Evolutionary conservation across 2,888 invertebrate genomes (phyloP).

Genomic region (Nomada lathburiana): DNA sequence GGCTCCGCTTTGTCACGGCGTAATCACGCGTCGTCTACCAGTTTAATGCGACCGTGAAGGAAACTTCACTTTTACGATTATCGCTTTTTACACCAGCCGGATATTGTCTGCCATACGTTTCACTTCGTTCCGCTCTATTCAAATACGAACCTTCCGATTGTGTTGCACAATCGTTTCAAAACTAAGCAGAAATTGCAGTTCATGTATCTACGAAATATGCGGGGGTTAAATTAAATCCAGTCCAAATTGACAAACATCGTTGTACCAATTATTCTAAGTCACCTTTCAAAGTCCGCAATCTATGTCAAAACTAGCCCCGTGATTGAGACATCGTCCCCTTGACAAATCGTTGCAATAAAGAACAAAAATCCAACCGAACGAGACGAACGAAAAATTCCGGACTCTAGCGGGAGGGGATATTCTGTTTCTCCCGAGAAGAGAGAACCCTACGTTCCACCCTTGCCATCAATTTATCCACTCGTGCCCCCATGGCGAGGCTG

Average conservation of each 20-base stretch:
- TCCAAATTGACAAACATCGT: no score
- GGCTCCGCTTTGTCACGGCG: neutral
- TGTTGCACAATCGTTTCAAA: no score
- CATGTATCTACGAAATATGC: no score
- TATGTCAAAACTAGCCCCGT: no score
- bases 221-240: no score
- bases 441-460: neutral
- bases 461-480: constrained; percentile 30
- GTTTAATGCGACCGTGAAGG: neutral
- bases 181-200: no score
- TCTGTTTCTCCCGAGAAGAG: neutral
- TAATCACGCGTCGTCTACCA: neutral
- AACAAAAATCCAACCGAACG: no score
- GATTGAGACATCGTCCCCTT: no score
- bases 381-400: neutral
- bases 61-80: neutral
- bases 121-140: neutral
- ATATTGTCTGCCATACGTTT: neutral
- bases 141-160: neutral
- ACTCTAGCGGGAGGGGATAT: neutral
- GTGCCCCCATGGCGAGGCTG: neutral
- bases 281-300: no score
- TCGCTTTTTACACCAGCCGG: neutral
- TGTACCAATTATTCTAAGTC: no score
- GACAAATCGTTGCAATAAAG: neutral